These are phyloP conservation scores for Drosophila limbata DNA, from an alignment of 2,888 invertebrate genomes.

Conservation along the genomic window DNA sequence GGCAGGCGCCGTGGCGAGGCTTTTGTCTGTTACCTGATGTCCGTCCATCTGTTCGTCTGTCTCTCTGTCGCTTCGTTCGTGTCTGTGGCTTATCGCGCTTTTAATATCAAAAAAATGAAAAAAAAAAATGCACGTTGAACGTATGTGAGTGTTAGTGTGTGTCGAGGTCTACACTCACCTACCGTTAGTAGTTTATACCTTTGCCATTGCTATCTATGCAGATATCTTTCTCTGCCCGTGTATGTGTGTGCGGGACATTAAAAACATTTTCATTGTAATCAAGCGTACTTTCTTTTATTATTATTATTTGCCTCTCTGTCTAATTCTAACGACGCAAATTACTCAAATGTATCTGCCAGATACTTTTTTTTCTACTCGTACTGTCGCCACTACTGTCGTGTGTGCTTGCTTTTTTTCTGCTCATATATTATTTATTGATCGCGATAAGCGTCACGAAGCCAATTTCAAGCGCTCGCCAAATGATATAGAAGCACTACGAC, in stretches of 20 bases:
- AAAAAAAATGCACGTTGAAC: constrained; percentile 57
- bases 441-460: constrained; percentile 85
- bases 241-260: constrained; percentile 58
- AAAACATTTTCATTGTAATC: constrained; percentile 80
- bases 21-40: constrained; percentile 66
- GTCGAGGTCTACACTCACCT: constrained; percentile 29
- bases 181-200: constrained; percentile 49
- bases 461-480: constrained; percentile 75
- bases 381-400: constrained; percentile 58
- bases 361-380: constrained; percentile 64
- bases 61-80: constrained; percentile 42
- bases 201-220: constrained; percentile 70
- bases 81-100: constrained; percentile 77
- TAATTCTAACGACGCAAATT: constrained; percentile 78
- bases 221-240: constrained; percentile 73
- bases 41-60: constrained; percentile 33
- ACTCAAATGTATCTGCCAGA: constrained; percentile 82
- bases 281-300: constrained; percentile 82
- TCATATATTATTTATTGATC: constrained; percentile 85
- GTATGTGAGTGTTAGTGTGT: constrained; percentile 30
- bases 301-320: constrained; percentile 73
- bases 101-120: constrained; percentile 71
- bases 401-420: constrained; percentile 44
- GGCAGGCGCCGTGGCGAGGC: constrained; percentile 60
- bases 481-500: constrained; percentile 60